phyloP scores from a whole-genome alignment of 2,113 vertebrate genomes.

The Neodon shergylaensis region DNA sequence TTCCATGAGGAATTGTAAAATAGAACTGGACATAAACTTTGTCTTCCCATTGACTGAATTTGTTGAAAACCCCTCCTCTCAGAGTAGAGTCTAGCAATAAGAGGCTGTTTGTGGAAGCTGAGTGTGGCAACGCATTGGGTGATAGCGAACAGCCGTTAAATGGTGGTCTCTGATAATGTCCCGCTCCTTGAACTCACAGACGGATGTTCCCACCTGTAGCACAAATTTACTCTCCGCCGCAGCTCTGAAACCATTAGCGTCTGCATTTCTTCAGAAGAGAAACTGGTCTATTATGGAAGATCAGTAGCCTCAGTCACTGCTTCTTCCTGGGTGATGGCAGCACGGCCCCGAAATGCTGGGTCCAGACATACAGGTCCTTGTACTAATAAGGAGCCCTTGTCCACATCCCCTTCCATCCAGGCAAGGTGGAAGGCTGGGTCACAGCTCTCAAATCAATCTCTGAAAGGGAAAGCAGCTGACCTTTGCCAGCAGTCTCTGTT shows the following conservation, averaged over 20 bases:
- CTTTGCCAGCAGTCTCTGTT: slow-evolving; percentile 75
- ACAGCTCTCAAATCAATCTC: slow-evolving; percentile 78
- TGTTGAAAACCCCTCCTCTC: neutral
- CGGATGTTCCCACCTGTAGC: neutral
- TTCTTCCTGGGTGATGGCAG: neutral
- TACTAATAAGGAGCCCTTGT: slow-evolving; percentile 4
- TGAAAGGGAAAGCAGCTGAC: slow-evolving; percentile 80
- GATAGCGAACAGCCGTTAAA: neutral
- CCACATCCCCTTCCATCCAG: slow-evolving; percentile 53
- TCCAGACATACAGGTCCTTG: slow-evolving; percentile 52
- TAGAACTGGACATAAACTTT: slow-evolving; percentile 26
- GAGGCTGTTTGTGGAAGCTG: neutral
- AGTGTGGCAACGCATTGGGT: neutral
- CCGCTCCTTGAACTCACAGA: neutral
- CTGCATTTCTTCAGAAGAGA: neutral
- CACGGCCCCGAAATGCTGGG: neutral
- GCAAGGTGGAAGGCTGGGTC: slow-evolving; percentile 78
- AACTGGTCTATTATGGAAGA: neutral
- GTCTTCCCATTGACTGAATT: neutral
- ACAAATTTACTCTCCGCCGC: neutral
- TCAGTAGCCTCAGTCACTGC: neutral
- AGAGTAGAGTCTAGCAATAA: neutral
- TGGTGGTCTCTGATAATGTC: neutral
- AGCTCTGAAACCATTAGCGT: neutral
- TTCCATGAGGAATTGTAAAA: slow-evolving; percentile 3